Base-by-base conservation (phyloP, 2,797 vertebrate species). In the Lophotriccus pileatus region DNA sequence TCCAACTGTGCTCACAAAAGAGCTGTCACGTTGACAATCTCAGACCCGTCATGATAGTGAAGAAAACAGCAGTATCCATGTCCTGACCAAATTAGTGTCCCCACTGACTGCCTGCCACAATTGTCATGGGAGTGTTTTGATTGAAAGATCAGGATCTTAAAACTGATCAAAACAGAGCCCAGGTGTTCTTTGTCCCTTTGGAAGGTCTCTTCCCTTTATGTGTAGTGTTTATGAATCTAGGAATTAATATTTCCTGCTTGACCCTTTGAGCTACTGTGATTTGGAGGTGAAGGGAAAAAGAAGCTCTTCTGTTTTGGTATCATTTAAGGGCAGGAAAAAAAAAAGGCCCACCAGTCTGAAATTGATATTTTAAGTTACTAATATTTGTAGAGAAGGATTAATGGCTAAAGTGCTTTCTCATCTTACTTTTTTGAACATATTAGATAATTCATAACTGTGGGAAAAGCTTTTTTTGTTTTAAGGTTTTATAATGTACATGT, bases 261-360 rank as follows among this genome's bases (percentile, higher is more conserved):
- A 19, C 30, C 27, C 22, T 87, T 75, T 73, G 43, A 50, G 10
- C 36, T 74, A 5, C 30, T 44, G 22, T 46, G 68, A 43, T 89
- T 58, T 90, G 53, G 37, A 79, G 28, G 32, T 72, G 21, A 77
- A 52, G 37, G 3, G 4, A 5, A 75, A 68, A 77, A n/a, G 24
- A 20, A 70, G 5, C 28, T 63, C 1, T 63, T 63, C n/a, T 50
- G 12, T 22, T 91, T 78, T 36, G 50, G 11, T 22, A 30, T 87
- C 6, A 22, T 73, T 47, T 56, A 76, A 50, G 22, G 74, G 34
- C 44, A 74, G 52, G 34, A 22, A 49, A 32, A 70, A 70, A 58
- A 62, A 43, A 69, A 52, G 4, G 0, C 0, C 0, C 5, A 10
- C 1, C 5, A 18, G 4, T 64, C 14, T 60, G 56, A 87, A 82